Percentiles rank a stretch among this genome's conserved stretches.
Evolutionary conservation across 2,113 vertebrate species (phyloP).

Genomic region (Callospermophilus lateralis): DNA sequence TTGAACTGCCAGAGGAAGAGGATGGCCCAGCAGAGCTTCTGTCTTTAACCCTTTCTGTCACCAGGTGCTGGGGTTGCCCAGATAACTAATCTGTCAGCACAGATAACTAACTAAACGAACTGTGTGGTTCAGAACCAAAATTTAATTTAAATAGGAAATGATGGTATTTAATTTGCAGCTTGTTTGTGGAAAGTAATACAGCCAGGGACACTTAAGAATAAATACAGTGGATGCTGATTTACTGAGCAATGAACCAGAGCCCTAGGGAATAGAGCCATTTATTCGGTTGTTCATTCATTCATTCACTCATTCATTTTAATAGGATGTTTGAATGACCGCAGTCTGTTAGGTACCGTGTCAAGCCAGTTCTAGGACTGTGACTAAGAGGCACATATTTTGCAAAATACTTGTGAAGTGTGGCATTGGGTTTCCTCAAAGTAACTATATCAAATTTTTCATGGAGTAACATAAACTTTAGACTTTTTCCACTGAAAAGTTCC

Average conservation of each 20-base stretch:
- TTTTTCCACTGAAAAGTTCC: background rate
- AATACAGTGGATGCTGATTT: background rate
- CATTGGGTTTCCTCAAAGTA: background rate
- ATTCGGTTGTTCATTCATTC: too few species aligned
- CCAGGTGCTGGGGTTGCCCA: conserved; percentile 42
- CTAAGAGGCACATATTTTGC: background rate
- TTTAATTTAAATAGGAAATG: conserved; percentile 68
- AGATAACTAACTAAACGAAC: conserved; percentile 73
- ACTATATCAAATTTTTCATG: background rate
- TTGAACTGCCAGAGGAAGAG: conserved; percentile 77
- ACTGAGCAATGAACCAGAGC: background rate
- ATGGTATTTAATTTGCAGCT: conserved; percentile 74
- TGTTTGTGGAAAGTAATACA: conserved; percentile 72
- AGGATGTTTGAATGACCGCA: background rate
- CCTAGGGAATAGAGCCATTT: background rate
- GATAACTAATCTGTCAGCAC: too few species aligned
- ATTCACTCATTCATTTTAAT: background rate
- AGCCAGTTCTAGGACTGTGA: background rate
- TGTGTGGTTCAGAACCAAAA: conserved; percentile 62
- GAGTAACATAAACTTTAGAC: background rate
- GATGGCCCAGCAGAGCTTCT: conserved; percentile 55
- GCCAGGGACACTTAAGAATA: background rate
- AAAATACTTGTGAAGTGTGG: background rate
- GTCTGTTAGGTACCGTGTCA: background rate
- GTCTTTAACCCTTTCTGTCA: conserved; percentile 78